These are phyloP conservation scores for Drosophila bocqueti DNA, from an alignment of 1,140 invertebrate species.

Conservation along the genomic window DNA sequence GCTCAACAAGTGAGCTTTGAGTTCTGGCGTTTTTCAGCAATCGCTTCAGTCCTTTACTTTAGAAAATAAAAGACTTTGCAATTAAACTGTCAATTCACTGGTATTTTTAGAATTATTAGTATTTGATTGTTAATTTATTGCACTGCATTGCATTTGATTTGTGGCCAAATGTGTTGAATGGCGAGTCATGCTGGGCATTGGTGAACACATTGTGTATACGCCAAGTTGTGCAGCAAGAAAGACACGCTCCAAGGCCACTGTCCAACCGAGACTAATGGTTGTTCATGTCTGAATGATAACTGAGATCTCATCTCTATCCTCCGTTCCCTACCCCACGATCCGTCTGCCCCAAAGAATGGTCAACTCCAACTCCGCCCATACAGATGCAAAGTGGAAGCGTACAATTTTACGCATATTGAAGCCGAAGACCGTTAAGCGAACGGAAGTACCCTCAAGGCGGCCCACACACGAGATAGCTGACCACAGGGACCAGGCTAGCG, in stretches of 20 bases:
- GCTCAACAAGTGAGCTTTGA: slow-evolving; percentile 27
- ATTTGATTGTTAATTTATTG: slow-evolving; percentile 79
- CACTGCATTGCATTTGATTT: slow-evolving; percentile 56
- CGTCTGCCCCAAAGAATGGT: slow-evolving; percentile 2
- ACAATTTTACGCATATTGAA: slow-evolving; percentile 60
- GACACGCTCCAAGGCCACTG: slow-evolving; percentile 30
- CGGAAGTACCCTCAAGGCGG: slow-evolving; percentile 73
- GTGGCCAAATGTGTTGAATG: slow-evolving; percentile 52
- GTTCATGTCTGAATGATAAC: slow-evolving; percentile 1
- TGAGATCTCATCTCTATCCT: not conserved
- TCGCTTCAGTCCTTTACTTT: slow-evolving; percentile 18
- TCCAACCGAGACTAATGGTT: slow-evolving; percentile 23
- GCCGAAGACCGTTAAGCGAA: slow-evolving; percentile 63
- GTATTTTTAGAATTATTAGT: slow-evolving; percentile 72
- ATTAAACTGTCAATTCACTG: slow-evolving; percentile 73
- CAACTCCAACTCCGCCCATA: slow-evolving; percentile 27
- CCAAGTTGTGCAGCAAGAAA: slow-evolving; percentile 32
- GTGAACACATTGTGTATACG: slow-evolving; percentile 39
- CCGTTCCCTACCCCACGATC: slow-evolving; percentile 15
- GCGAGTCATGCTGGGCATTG: slow-evolving; percentile 15
- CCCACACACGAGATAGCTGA: slow-evolving; percentile 61
- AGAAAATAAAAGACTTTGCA: slow-evolving; percentile 46
- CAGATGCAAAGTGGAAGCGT: slow-evolving; percentile 24
- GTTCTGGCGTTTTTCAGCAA: slow-evolving; percentile 15
- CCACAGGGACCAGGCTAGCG: slow-evolving; percentile 30